These are phyloP conservation scores for Trididemnum nubilum DNA, from an alignment of 23 tunicate genomes.

Conservation along the genomic window DNA sequence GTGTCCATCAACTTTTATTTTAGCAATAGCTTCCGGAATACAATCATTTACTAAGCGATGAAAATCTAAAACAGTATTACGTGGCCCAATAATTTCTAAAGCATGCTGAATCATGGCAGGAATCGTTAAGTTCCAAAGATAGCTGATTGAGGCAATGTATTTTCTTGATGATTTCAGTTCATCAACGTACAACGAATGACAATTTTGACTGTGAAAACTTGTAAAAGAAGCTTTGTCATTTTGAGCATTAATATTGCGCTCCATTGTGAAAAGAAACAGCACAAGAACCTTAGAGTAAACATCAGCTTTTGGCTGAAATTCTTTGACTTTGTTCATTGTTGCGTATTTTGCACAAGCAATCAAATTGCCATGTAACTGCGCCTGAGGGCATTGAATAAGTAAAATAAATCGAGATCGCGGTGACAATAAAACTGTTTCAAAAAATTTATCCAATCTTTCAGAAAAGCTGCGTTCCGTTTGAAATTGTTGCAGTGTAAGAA, in stretches of 20 bases:
- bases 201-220: conserved; percentile 47
- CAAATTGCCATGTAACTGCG: conserved; percentile 40
- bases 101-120: conserved; percentile 41
- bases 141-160: conserved; percentile 42
- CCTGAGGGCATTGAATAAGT: conserved; percentile 72
- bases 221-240: conserved; percentile 23
- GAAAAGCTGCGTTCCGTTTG: conserved; percentile 60
- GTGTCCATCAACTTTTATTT: conserved; percentile 18
- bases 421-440: not conserved
- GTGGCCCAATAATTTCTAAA: not conserved
- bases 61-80: conserved; percentile 11
- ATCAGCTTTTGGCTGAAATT: conserved; percentile 7
- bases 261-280: conserved; percentile 55
- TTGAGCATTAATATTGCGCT: conserved; percentile 27
- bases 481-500: conserved; percentile 71
- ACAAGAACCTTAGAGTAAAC: conserved; percentile 32
- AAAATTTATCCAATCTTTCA: conserved; percentile 47
- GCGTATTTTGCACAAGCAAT: conserved; percentile 75
- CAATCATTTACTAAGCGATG: conserved; percentile 29
- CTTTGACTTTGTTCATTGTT: conserved; percentile 49
- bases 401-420: conserved; percentile 15
- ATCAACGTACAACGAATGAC: conserved; percentile 59
- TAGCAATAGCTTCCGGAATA: conserved; percentile 58
- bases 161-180: conserved; percentile 47
- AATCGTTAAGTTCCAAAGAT: conserved; percentile 31